Conservation (phyloP, 1,140 invertebrate species). For the Drosophila ficusphila region DNA sequence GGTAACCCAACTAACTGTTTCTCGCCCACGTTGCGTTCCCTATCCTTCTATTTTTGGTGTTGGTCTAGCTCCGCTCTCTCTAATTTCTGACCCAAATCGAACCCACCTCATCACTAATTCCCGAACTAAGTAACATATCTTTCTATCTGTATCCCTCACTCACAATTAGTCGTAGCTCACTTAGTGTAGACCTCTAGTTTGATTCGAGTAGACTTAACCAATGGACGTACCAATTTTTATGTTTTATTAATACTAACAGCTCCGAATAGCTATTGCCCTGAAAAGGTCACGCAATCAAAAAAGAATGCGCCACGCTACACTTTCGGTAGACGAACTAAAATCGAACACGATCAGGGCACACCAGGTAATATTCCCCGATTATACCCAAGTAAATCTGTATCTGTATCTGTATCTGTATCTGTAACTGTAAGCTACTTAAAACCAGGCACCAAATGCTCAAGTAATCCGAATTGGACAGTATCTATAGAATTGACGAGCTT, state of each 20-base stretch:
- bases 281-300: conserved; percentile 87
- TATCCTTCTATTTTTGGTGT: conserved; percentile 26
- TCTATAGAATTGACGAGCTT: conserved; percentile 23
- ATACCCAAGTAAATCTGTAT: conserved; percentile 12
- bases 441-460: conserved; percentile 9
- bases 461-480: conserved; percentile 37
- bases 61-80: conserved; percentile 5
- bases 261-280: conserved; percentile 86
- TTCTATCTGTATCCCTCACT: neutral
- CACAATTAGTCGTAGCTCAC: conserved; percentile 45
- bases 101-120: conserved; percentile 13
- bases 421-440: neutral
- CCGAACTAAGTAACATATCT: neutral
- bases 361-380: conserved; percentile 76
- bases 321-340: conserved; percentile 84
- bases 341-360: conserved; percentile 84
- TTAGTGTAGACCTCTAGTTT: conserved; percentile 19
- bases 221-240: conserved; percentile 59
- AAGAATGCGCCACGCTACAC: conserved; percentile 84
- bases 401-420: conserved; percentile 6
- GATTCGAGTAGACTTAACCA: conserved; percentile 47
- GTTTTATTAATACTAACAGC: conserved; percentile 84
- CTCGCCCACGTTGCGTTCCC: conserved; percentile 10
- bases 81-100: neutral
- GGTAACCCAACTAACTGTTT: conserved; percentile 77